Evolutionary conservation across 1,140 invertebrate species (phyloP).

Genomic region (Megalonaias nervosa): DNA sequence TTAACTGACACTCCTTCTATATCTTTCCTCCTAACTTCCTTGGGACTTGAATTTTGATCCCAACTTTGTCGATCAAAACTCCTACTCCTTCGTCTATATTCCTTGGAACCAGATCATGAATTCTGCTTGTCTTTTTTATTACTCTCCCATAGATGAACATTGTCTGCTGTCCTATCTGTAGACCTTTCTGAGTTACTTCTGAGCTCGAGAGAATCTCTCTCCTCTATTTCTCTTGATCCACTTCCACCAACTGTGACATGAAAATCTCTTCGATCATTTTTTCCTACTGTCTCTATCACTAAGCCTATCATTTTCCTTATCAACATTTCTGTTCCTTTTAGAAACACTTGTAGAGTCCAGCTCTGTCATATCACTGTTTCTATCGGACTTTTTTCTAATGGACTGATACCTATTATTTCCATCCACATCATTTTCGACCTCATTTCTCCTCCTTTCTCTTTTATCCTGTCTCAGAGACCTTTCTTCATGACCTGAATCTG

Average conservation of each 20-base stretch:
- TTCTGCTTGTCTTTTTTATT: conserved; percentile 7
- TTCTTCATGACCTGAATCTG: too few species aligned
- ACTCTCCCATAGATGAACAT: conserved; percentile 5
- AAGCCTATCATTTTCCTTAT: conserved; percentile 11
- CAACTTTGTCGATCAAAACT: conserved; percentile 13
- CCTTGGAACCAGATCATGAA: not conserved
- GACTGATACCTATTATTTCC: not conserved
- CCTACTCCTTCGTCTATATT: not conserved
- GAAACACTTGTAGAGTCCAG: too few species aligned
- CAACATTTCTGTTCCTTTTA: conserved; percentile 16
- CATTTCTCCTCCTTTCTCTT: conserved; percentile 3
- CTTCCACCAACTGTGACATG: not conserved
- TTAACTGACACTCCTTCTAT: conserved; percentile 10
- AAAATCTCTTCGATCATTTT: not conserved
- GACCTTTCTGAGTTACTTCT: not conserved
- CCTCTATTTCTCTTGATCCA: conserved; percentile 6
- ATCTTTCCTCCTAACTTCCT: not conserved
- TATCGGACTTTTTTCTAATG: not conserved
- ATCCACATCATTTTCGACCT: not conserved
- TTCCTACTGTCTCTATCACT: conserved; percentile 6
- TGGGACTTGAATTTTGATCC: not conserved
- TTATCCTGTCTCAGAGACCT: too few species aligned
- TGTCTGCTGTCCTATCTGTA: conserved; percentile 12
- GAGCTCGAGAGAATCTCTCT: conserved; percentile 3
- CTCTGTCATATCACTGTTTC: not conserved